phyloP scores from a whole-genome alignment of 2,797 vertebrate genomes.

The Perodicticus potto region DNA sequence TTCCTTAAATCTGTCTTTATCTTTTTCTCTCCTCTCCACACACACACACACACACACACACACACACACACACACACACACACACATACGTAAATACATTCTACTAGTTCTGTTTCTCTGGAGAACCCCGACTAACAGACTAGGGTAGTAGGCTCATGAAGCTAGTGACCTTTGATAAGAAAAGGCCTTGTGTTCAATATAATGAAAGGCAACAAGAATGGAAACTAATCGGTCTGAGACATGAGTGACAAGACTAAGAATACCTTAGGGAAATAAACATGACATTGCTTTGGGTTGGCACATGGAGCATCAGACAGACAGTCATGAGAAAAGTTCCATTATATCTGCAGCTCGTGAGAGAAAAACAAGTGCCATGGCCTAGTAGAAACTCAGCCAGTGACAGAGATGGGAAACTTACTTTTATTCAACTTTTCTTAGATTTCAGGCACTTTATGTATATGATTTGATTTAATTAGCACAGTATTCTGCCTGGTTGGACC shows the following conservation, averaged over 20 bases:
- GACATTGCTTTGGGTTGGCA: conserved; percentile 72
- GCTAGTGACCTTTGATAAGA: neutral
- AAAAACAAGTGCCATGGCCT: conserved; percentile 15
- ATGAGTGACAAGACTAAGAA: conserved; percentile 76
- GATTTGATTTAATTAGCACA: conserved; percentile 2
- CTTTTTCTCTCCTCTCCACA: neutral
- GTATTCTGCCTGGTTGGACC: neutral
- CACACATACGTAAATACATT: neutral
- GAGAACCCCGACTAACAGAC: neutral
- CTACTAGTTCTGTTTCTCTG: neutral
- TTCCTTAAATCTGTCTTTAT: neutral
- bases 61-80: neutral
- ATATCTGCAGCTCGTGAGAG: conserved; percentile 48
- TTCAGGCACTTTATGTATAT: neutral
- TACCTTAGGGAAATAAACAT: conserved; percentile 78
- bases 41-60: neutral
- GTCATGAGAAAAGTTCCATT: conserved; percentile 66
- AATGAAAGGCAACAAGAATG: conserved; percentile 62
- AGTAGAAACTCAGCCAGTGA: conserved; percentile 9
- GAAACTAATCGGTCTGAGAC: conserved; percentile 66
- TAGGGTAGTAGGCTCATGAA: neutral
- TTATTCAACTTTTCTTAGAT: conserved; percentile 43
- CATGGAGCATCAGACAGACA: conserved; percentile 70
- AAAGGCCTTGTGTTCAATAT: conserved; percentile 43
- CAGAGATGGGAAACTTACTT: neutral